Base-by-base conservation (phyloP, 2,113 vertebrate species). In the Scortum barcoo region DNA sequence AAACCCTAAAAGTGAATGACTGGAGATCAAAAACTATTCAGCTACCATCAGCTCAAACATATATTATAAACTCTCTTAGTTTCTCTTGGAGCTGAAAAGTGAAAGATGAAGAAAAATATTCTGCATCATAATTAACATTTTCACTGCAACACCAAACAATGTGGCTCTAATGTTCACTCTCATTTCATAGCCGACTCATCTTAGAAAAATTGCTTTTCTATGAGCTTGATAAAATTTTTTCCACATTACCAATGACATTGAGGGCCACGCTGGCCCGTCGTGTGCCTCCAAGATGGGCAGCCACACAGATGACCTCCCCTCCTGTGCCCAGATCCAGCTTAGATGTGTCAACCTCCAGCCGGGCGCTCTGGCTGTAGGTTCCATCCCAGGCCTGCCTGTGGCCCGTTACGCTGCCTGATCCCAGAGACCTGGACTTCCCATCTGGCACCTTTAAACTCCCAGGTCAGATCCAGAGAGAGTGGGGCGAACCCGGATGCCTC, bases 401-500 rank as follows among this genome's bases (percentile, higher is more conserved):
- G 2, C 95, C 93, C 0, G 95, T 95, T 14, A 95, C 63, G 69
- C 95, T 95, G 13, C 71, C 91, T 1, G 92, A 65, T 1, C 93
- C 95, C 73, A 93, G 78, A 16, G 81, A 36, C 3, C 61, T 87
- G 42, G 81, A 60, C 70, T 87, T 62, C 12, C 91, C 91, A 2
- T 86, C 91, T n/a, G 0, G 69, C 36, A 0, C 89, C 82, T 13
- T 81, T 88, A 11, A 92, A 93, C 78, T 95, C 90, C 97, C 95
- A 97, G 71, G 79, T 84, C 44, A 98, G 91, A 1, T 94, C 88
- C 87, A 96, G 91, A 1, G 94, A 87, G 50, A 95, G 90, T 4
- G 97, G 97, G 6, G 93, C 92, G 48, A 96, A 97, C 79, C 95
- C 95, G 0, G 95, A 94, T 16, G 95, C 90, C 0, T 95, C 94